phyloP scores from a whole-genome alignment of 2,797 vertebrate genomes.

The Serranus cabrilla region DNA sequence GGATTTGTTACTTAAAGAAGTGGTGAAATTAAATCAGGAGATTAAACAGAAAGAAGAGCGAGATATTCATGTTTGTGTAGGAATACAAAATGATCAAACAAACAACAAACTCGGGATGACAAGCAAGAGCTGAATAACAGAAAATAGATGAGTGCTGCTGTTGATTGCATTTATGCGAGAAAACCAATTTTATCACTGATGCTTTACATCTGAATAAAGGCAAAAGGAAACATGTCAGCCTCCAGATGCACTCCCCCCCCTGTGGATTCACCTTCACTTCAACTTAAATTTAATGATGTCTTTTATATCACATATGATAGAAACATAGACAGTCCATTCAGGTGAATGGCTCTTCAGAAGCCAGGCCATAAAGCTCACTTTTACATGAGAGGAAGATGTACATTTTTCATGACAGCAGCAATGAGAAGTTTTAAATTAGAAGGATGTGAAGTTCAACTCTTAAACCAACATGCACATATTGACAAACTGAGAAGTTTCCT shows the following conservation, averaged over 20 bases:
- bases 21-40: conserved; percentile 4
- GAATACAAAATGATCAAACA: conserved; percentile 42
- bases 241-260: background rate
- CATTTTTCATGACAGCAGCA: background rate
- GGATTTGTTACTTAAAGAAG: conserved; percentile 5
- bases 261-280: conserved; percentile 28
- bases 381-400: background rate
- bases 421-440: background rate
- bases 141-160: conserved; percentile 17
- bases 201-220: background rate
- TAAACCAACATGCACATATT: background rate
- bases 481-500: background rate
- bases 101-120: conserved; percentile 5
- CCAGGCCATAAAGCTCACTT: conserved; percentile 12
- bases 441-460: conserved; percentile 10
- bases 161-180: conserved; percentile 13
- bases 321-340: conserved; percentile 16
- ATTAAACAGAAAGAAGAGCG: background rate
- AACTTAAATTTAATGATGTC: conserved; percentile 19
- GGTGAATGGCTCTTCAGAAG: conserved; percentile 26
- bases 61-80: conserved; percentile 18
- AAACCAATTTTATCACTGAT: conserved; percentile 8
- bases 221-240: conserved; percentile 16
- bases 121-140: conserved; percentile 13
- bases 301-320: background rate